A percentile compares a stretch with the other conserved stretches of the same genome.
phyloP scores from a whole-genome alignment of 2,888 invertebrate species.

The Xylota segnis region DNA sequence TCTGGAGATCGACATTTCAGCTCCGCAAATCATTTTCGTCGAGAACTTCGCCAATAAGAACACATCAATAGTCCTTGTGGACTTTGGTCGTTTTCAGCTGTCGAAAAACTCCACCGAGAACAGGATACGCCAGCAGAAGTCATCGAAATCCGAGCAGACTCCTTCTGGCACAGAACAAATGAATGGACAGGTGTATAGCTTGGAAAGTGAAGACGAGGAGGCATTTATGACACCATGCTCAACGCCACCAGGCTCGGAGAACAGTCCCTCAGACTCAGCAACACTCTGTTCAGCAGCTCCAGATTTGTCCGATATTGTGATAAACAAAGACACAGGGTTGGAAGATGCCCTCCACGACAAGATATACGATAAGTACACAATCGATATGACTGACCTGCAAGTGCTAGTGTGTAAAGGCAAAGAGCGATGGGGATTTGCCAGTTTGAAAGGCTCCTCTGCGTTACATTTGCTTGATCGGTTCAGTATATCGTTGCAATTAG shows the following conservation, averaged over 20 bases:
- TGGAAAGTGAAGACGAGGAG: conserved; percentile 86
- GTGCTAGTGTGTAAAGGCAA: conserved; percentile 94
- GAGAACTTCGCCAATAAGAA: conserved; percentile 91
- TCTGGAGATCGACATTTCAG: conserved; percentile 95
- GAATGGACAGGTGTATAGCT: conserved; percentile 49
- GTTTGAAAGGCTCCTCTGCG: conserved; percentile 92
- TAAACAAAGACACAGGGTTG: conserved; percentile 87
- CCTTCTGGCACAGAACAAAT: conserved; percentile 40
- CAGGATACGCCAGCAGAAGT: conserved; percentile 66
- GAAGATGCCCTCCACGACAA: conserved; percentile 88
- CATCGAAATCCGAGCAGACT: conserved; percentile 31
- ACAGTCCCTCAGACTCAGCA: conserved; percentile 86
- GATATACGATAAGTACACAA: conserved; percentile 91
- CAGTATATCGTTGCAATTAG: conserved; percentile 89
- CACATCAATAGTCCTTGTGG: conserved; percentile 92
- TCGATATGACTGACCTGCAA: conserved; percentile 93
- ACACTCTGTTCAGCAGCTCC: conserved; percentile 82
- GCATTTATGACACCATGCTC: conserved; percentile 94
- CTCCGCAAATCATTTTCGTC: conserved; percentile 96
- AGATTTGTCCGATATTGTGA: conserved; percentile 86
- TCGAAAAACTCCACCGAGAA: conserved; percentile 80
- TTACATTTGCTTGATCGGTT: conserved; percentile 94
- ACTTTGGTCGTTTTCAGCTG: conserved; percentile 92
- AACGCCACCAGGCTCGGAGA: conserved; percentile 92
- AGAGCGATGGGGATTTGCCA: conserved; percentile 96